These are phyloP conservation scores for Epizoanthus scotinus DNA, from an alignment of 92 coral and sea anemone genomes.

Conservation along the genomic window DNA sequence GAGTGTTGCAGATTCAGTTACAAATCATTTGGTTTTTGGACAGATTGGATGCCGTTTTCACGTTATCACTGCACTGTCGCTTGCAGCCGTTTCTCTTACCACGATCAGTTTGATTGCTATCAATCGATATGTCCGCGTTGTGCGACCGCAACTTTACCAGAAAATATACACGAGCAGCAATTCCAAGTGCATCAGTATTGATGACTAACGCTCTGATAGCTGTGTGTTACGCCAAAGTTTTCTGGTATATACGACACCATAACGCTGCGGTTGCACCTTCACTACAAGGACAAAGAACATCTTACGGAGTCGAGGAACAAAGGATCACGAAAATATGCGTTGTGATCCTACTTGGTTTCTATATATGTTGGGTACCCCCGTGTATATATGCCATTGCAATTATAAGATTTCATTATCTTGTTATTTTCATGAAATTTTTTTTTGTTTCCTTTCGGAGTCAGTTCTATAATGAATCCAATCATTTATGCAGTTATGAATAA, in stretches of 20 bases:
- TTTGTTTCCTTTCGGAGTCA: constrained; percentile 6
- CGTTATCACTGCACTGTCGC: not conserved
- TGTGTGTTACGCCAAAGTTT: not conserved
- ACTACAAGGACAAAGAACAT: not conserved
- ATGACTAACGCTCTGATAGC: not conserved
- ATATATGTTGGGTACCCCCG: constrained; percentile 15
- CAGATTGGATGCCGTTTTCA: constrained; percentile 9
- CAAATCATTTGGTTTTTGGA: constrained; percentile 22
- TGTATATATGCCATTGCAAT: not conserved
- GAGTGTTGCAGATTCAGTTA: not conserved
- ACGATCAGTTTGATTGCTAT: constrained; percentile 18
- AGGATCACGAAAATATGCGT: not conserved
- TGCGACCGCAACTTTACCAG: constrained; percentile 9
- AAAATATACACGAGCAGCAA: not conserved
- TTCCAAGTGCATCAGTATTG: not conserved
- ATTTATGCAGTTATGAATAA: constrained; percentile 27
- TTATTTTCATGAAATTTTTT: not conserved
- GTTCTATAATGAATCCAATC: not conserved
- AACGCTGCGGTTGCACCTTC: constrained; percentile 17
- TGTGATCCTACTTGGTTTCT: not conserved
- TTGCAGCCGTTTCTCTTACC: not conserved
- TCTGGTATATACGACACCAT: not conserved
- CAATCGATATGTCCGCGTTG: constrained; percentile 18
- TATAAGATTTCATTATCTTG: not conserved
- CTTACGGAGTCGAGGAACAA: constrained; percentile 4